Base-by-base conservation (phyloP, 53 echinoderm and acorn worm genomes). In the Arbacia lixula region DNA sequence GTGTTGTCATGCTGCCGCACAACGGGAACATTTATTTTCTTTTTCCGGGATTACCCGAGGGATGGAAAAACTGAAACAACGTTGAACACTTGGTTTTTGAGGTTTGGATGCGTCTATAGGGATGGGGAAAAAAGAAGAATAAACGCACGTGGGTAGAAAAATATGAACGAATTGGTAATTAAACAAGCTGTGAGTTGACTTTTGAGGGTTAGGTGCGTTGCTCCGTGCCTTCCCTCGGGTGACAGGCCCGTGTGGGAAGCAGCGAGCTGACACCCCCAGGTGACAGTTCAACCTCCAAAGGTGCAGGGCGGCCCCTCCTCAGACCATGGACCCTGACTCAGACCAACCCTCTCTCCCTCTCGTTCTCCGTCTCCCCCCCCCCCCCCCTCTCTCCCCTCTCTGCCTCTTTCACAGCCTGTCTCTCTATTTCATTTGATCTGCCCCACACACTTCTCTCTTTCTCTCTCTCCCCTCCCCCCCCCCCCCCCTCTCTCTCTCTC, bases 151-250 rank as follows among this genome's bases (percentile, higher is more conserved):
- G 22, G 39, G 2, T 22, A 38, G 67, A 39, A 38, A 38, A 67
- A 67, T 67, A 67, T 63, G 64, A 63, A 63, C 64, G 64, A 63
- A 67, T 67, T 67, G 67, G 67, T 67, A 67, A 67, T 67, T 67
- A 67, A 67, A 67, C 67, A 67, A 38, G 36, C 67, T 16, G 0
- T n/a, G 37, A 67, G 67, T 67, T 67, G 67, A 67, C 38, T 67
- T 67, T 67, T 67, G 67, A 12, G 4, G 39, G 38, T 0, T 39
- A 67, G 37, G 67, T 37, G 67, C 67, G 39, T 17, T 67, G 38
- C 67, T 4, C 2, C n/a, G n/a, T n/a, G n/a, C n/a, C n/a, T n/a
- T 21, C 67, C 67, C 67, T 37, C 36, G 38, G 67, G 67, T 67
- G 67, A 67, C 67, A 67, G 39, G 67, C 37, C 19, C 10, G 20